These are phyloP conservation scores for Conus canariensis DNA, from an alignment of 2,888 invertebrate genomes.

Conservation along the genomic window DNA sequence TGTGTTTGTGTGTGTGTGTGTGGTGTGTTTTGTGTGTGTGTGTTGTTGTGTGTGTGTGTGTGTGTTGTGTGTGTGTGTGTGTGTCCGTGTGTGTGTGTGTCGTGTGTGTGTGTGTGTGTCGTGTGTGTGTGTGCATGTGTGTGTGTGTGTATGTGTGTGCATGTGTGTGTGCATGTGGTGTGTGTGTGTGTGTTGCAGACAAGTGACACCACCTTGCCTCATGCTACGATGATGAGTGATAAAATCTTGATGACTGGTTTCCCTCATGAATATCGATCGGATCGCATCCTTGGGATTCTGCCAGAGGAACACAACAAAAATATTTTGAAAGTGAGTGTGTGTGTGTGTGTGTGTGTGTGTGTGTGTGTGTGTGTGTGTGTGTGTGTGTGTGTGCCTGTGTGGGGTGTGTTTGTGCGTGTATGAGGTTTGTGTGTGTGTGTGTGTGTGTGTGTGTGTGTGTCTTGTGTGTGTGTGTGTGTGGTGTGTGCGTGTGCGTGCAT, in stretches of 20 bases:
- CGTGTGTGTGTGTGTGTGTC: too few relatives aligned
- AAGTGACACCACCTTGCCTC: conserved; percentile 74
- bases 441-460: background rate
- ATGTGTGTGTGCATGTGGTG: too few relatives aligned
- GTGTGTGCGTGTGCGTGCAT: background rate
- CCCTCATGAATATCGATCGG: conserved; percentile 64
- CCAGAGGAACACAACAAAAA: conserved; percentile 59
- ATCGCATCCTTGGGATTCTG: conserved; percentile 63
- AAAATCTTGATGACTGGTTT: conserved; percentile 76
- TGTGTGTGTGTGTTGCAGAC: conserved; percentile 63
- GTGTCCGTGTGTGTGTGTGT: too few relatives aligned
- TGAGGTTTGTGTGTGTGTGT: background rate
- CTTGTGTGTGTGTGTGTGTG: background rate
- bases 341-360: background rate
- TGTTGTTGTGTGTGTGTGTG: too few relatives aligned
- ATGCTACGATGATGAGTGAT: conserved; percentile 70
- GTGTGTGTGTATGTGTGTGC: background rate
- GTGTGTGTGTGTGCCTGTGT: conserved; percentile 2
- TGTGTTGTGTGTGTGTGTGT: too few relatives aligned
- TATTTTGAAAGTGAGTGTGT: conserved; percentile 62
- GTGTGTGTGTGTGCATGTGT: background rate
- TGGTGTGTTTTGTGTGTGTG: too few relatives aligned
- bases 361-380: conserved; percentile 7
- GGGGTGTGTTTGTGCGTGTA: background rate
- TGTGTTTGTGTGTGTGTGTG: too few relatives aligned